Percentiles rank a stretch among this genome's conserved stretches.
Conservation (phyloP, 2,888 invertebrate species). For the Eupithecia abbreviata region DNA sequence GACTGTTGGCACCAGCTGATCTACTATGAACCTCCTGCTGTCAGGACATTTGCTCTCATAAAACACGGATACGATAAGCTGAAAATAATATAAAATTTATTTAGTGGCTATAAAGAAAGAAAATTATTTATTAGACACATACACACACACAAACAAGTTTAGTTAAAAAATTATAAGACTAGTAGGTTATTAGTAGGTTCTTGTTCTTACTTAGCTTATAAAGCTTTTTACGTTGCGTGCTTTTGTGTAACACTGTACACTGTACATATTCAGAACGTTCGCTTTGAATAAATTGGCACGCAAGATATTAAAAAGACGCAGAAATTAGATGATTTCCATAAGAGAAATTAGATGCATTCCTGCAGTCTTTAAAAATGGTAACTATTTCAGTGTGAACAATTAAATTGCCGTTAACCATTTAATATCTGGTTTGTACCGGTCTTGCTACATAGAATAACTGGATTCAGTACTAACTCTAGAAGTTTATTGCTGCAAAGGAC, state of each 20-base stretch:
- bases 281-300: background rate
- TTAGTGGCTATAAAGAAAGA: background rate
- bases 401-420: constrained; percentile 12
- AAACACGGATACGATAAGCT: constrained; percentile 79
- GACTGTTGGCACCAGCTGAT: constrained; percentile 81
- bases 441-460: constrained; percentile 17
- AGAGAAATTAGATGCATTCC: background rate
- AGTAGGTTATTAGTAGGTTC: too few relatives aligned
- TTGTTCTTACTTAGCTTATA: too few relatives aligned
- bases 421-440: constrained; percentile 18
- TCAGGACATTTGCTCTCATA: constrained; percentile 87
- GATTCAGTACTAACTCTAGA: constrained; percentile 8
- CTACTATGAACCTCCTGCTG: constrained; percentile 81
- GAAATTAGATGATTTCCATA: background rate
- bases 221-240: background rate
- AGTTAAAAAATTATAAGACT: too few relatives aligned
- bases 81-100: constrained; percentile 39
- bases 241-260: background rate
- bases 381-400: constrained; percentile 2
- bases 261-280: background rate
- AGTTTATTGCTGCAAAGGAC: constrained; percentile 45
- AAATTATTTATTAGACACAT: too few relatives aligned
- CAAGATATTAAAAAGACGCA: background rate
- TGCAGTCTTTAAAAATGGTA: background rate
- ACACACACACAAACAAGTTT: too few relatives aligned